Evolutionary conservation across 2,888 invertebrate species (phyloP), one percentile per base, ranked within the genome.

Genomic region (Calephelis perditalis): DNA sequence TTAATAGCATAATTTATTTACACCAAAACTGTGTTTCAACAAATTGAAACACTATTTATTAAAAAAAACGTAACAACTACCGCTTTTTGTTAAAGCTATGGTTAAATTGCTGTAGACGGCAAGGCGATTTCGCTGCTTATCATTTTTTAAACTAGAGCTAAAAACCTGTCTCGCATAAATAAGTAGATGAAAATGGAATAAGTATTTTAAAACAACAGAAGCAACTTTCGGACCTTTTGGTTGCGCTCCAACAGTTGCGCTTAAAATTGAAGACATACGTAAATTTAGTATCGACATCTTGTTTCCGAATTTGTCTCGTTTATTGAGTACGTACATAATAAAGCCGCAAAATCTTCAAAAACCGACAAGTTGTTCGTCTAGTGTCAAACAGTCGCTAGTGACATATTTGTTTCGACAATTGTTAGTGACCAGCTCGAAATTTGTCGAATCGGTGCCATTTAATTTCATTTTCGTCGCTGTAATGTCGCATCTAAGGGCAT

Each of bases 331-430:
- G 26, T 26, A 26, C 26, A 26, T 26, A 26, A 26, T 26, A 26
- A 26, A 26, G 26, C 26, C 26, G 4, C 26, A 26, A 3, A 26
- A 4, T 26, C 4, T 26, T 26, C 26, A 0, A 40, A 56, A 37
- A 9, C 40, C 40, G 9, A 56, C 56, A 43, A 56, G 56, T 56
- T 56, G 56, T 56, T 56, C 56, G 9, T 56, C 56, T 43, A 56
- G 43, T 43, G 56, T 43, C 37, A 56, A 43, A 56, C 40, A 56
- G 37, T 56, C 56, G 15, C 56, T 56, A 43, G 43, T 40, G 15
- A 43, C 12, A 43, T 40, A 56, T 8, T 56, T 56, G 9, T 56
- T 43, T 2, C 43, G 40, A 12, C 56, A 56, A 43, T 56, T 56
- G n/a, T 56, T 40, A 55, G 26, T 26, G 26, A 26, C 26, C 26